phyloP scores from a whole-genome alignment of 1,140 invertebrate genomes.

The Holcopasites calliopsidis region DNA sequence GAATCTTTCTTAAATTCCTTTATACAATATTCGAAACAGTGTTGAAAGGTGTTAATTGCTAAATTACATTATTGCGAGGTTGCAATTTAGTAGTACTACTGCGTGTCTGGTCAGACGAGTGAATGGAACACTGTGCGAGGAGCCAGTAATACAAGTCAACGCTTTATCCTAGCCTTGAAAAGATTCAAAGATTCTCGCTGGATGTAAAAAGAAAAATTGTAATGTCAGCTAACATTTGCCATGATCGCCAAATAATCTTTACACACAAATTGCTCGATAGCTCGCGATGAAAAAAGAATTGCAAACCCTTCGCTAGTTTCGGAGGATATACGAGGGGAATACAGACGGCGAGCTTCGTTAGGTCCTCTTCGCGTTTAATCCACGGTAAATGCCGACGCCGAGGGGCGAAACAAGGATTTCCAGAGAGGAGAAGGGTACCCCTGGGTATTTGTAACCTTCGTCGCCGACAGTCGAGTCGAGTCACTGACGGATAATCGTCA shows the following conservation, averaged over 20 bases:
- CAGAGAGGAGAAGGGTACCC: not conserved
- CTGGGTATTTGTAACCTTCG: slow-evolving; percentile 51
- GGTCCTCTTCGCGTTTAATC: slow-evolving; percentile 57
- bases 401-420: slow-evolving; percentile 20
- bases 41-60: too few species aligned
- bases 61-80: too few species aligned
- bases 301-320: not conserved
- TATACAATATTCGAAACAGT: too few species aligned
- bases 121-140: too few species aligned
- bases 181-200: too few species aligned
- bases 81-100: not conserved
- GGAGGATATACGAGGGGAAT: slow-evolving; percentile 7
- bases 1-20: too few species aligned
- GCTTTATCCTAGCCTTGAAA: too few species aligned
- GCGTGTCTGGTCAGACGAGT: not conserved
- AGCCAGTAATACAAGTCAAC: too few species aligned
- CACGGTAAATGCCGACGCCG: slow-evolving; percentile 41
- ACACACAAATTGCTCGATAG: not conserved
- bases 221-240: too few species aligned
- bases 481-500: slow-evolving; percentile 52
- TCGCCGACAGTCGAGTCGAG: slow-evolving; percentile 11
- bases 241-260: too few species aligned
- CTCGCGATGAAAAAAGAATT: too few species aligned
- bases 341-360: slow-evolving; percentile 47
- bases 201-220: too few species aligned